phyloP scores from a whole-genome alignment of 2,797 vertebrate species.

The Coregonus ussuriensis region DNA sequence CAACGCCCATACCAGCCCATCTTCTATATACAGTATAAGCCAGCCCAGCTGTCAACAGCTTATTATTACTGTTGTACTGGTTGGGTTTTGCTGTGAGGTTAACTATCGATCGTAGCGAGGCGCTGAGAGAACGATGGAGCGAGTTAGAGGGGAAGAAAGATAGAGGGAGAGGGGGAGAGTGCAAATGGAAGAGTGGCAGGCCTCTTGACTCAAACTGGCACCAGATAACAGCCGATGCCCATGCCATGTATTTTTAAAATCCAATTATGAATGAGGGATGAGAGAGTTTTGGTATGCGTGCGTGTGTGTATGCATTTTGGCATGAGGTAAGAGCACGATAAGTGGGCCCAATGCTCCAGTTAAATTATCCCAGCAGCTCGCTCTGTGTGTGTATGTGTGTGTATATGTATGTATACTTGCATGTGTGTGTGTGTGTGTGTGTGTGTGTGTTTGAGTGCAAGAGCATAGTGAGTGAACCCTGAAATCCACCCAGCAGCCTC shows the following conservation, averaged over 20 bases:
- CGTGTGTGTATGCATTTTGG: too few species aligned
- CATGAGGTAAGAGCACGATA: constrained; percentile 22
- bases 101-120: constrained; percentile 12
- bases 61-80: constrained; percentile 38
- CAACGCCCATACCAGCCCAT: constrained; percentile 19
- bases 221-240: constrained; percentile 33
- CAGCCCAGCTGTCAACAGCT: constrained; percentile 28
- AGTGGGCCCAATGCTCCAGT: constrained; percentile 11
- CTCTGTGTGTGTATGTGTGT: too few species aligned
- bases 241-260: constrained; percentile 68
- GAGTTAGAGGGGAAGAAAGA: background rate
- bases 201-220: constrained; percentile 34
- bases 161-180: constrained; percentile 5
- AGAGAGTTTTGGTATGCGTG: background rate
- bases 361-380: too few species aligned
- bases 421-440: too few species aligned
- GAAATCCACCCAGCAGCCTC: background rate
- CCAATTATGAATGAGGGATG: constrained; percentile 61
- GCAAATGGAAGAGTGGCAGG: constrained; percentile 21
- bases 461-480: background rate
- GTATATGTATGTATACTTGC: too few species aligned
- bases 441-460: background rate
- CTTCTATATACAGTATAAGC: background rate
- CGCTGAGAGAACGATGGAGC: background rate
- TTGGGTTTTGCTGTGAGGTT: constrained; percentile 15